Evolutionary conservation across 1,140 invertebrate species (phyloP), one percentile per base, ranked within the genome.

Genomic region (Aphis craccivora): DNA sequence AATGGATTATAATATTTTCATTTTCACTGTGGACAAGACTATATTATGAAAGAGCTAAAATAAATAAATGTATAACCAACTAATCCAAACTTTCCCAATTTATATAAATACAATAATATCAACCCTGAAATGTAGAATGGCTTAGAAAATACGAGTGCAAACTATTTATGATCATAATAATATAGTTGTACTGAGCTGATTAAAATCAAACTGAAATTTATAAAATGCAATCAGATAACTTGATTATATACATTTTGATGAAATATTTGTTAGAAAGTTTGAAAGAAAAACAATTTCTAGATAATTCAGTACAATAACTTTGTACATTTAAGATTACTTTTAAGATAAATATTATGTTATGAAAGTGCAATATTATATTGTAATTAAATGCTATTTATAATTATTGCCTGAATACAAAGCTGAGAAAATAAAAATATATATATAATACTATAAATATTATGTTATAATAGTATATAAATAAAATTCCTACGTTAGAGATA

Each of bases 321-420:
- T 53, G 4, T 48, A 48, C 30, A 45, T 45, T 51, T 53, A 22
- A 89, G 87, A 89, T 89, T 89, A 37, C 35, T 25, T 22, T 35
- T 37, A 23, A 89, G 87, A 89, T 88, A 45, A 88, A 88, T 51
- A 88, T 86, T 87, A n/a, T 53, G 22, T 89, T 53, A 89, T 89
- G 45, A 37, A 22, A 37, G 20, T 53, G 11, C 48, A 53, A 89
- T 89, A 48, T 45, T 30, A n/a, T 35, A 89, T 89, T 37, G 35
- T 48, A 53, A 53, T 53, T 37, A 37, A 53, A 89, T 35, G 48
- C 23, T 23, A 37, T 37, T 89, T 53, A 53, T 53, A 89, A 53
- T 51, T 53, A 89, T 53, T 35, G 30, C 35, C 20, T 14, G 30
- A 88, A 20, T 35, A 88, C 18, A 35, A 25, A 18, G 86, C 51